Base-by-base conservation (phyloP, 2,888 invertebrate genomes). In the Hydrotaea cyrtoneurina region DNA sequence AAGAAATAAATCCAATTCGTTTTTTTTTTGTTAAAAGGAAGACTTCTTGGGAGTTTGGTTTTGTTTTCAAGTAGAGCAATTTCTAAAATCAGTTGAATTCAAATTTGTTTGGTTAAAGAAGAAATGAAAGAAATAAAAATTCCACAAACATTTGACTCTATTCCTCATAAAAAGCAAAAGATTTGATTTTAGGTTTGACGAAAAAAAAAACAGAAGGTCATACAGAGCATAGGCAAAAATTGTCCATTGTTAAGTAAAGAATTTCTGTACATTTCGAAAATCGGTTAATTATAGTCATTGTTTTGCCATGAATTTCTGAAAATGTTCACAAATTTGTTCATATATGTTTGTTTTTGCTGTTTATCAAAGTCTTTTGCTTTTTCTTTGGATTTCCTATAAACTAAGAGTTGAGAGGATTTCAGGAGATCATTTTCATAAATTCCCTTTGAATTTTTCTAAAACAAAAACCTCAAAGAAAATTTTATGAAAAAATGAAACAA, bases 371-470 rank as follows among this genome's bases (percentile, higher is more conserved):
- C 21, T 74, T 59, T 2, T 43, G 74, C n/a, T 46, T 73, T 43
- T 43, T 43, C 21, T 23, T 23, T 43, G 36, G 55, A 26, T 57
- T 46, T 62, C 31, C 31, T 31, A 23, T 15, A 36, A 17, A 46
- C 36, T 59, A 43, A 62, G 15, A 73, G n/a, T 1, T 15, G 50
- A 7, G 50, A 50, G n/a, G 15, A n/a, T n/a, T n/a, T n/a, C n/a
- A n/a, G 50, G 50, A n/a, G 15, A 17, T 15, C 69, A 62, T 73
- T 62, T 74, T 74, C 23, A 46, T 26, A 59, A 62, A 46, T 74
- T 62, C 46, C 74, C 59, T 46, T 73, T 23, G 39, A 73, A 73
- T 39, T 57, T 73, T 73, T 73, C 59, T 74, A 59, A 74, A 74
- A 74, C 59, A 74, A 59, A 62, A 74, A 57, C 43, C 59, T 62